A percentile compares a stretch with the other conserved stretches of the same genome.
These are phyloP conservation scores for Oscarella lobularis DNA, from an alignment of 37 sponge, comb jelly and placozoan genomes.

Conservation along the genomic window DNA sequence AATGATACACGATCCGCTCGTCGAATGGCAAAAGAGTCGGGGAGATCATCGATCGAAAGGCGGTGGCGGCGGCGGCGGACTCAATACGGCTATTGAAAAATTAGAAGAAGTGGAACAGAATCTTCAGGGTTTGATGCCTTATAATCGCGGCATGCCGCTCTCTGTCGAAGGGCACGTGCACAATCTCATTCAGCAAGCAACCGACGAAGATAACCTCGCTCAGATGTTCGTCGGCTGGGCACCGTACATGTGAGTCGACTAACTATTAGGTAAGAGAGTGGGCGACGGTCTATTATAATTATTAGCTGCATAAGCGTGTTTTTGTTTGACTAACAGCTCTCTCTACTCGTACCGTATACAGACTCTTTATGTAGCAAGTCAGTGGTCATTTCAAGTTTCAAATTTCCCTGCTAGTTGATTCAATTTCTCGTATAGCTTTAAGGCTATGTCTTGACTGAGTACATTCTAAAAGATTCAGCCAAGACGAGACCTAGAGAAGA, in stretches of 20 bases:
- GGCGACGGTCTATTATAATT: too few relatives aligned
- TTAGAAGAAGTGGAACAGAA: conserved; percentile 75
- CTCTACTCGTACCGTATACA: too few relatives aligned
- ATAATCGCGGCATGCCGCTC: conserved; percentile 50
- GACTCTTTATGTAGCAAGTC: too few relatives aligned
- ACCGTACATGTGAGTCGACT: conserved; percentile 35
- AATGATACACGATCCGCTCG: conserved; percentile 87
- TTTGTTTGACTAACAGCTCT: too few relatives aligned
- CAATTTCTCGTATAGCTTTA: too few relatives aligned
- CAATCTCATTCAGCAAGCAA: conserved; percentile 65
- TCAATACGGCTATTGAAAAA: conserved; percentile 30
- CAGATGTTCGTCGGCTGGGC: conserved; percentile 94
- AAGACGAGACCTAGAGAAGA: too few relatives aligned
- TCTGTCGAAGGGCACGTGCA: conserved; percentile 87
- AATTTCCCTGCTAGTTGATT: too few relatives aligned
- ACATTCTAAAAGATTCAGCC: too few relatives aligned
- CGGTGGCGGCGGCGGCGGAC: not conserved
- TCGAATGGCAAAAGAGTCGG: conserved; percentile 62
- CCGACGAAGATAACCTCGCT: conserved; percentile 57
- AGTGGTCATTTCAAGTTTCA: too few relatives aligned
- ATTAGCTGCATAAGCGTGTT: too few relatives aligned
- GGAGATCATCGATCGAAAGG: not conserved
- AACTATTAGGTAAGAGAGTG: too few relatives aligned
- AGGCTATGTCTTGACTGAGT: too few relatives aligned
- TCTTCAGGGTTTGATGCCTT: conserved; percentile 43